Evolutionary conservation across 1,140 invertebrate species (phyloP).

Genomic region (Drosophila micromelanica): DNA sequence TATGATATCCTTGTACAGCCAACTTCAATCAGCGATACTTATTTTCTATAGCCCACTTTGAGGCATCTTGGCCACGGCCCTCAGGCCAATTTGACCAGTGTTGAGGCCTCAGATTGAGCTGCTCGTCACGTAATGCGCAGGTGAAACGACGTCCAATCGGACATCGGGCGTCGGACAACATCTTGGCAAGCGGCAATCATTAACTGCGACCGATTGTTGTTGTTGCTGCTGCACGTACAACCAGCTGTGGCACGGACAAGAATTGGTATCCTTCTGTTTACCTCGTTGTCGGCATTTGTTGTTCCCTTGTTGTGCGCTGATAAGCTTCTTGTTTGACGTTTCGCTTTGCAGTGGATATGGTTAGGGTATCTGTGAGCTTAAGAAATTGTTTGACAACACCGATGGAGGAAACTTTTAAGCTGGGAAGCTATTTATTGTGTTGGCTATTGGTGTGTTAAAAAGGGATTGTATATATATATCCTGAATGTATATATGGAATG

Average conservation of each 20-base stretch:
- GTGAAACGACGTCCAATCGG: constrained; percentile 4
- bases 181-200: constrained; percentile 31
- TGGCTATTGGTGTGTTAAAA: no score
- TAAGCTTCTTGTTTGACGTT: constrained; percentile 17
- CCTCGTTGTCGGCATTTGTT: background rate
- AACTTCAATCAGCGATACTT: background rate
- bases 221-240: constrained; percentile 41
- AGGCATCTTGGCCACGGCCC: background rate
- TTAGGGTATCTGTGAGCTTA: background rate
- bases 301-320: background rate
- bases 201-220: constrained; percentile 16
- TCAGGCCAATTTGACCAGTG: constrained; percentile 6
- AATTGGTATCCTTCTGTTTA: background rate
- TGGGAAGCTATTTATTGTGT: no score
- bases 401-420: no score
- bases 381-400: background rate
- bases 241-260: constrained; percentile 32
- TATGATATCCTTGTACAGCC: background rate
- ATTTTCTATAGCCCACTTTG: constrained; percentile 23
- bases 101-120: constrained; percentile 23
- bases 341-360: background rate
- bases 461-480: no score
- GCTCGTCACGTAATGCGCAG: constrained; percentile 39
- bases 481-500: no score
- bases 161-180: constrained; percentile 6